Conservation (phyloP, 2,888 invertebrate species). For the Cephus pulcher region DNA sequence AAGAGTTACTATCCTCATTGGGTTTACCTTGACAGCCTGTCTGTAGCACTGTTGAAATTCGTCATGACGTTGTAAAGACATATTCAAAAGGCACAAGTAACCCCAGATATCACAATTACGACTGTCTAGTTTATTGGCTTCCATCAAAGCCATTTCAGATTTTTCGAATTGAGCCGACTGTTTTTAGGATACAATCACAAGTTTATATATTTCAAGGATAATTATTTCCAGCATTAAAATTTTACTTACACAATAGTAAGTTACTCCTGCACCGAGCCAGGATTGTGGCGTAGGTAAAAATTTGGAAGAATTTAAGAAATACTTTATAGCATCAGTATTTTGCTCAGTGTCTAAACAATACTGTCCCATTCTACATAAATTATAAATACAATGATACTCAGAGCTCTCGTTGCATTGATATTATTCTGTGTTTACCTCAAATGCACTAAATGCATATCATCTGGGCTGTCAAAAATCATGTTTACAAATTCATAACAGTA, state of each 20-base stretch:
- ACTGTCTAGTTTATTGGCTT: conserved; percentile 50
- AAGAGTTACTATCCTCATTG: neutral
- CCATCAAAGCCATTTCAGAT: conserved; percentile 44
- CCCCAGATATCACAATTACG: conserved; percentile 48
- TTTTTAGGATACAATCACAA: neutral
- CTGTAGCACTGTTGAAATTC: conserved; percentile 54
- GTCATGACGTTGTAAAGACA: conserved; percentile 42
- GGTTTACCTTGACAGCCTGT: conserved; percentile 40
- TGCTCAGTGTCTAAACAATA: conserved; percentile 35
- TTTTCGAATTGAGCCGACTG: conserved; percentile 40
- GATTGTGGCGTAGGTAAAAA: conserved; percentile 39
- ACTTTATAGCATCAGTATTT: conserved; percentile 37
- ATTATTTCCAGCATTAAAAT: neutral
- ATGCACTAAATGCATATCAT: conserved; percentile 45
- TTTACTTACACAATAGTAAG: conserved; percentile 42
- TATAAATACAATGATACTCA: neutral
- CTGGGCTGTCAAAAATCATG: conserved; percentile 45
- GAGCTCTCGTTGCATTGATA: neutral
- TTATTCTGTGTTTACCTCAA: conserved; percentile 28
- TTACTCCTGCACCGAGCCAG: conserved; percentile 51
- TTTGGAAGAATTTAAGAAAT: conserved; percentile 42
- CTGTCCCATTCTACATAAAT: conserved; percentile 40
- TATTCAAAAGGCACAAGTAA: conserved; percentile 50
- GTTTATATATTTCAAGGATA: neutral
- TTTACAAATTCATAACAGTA: conserved; percentile 46